These are phyloP conservation scores for Danaus plexippus DNA, from an alignment of 1,140 invertebrate species.

Conservation along the genomic window DNA sequence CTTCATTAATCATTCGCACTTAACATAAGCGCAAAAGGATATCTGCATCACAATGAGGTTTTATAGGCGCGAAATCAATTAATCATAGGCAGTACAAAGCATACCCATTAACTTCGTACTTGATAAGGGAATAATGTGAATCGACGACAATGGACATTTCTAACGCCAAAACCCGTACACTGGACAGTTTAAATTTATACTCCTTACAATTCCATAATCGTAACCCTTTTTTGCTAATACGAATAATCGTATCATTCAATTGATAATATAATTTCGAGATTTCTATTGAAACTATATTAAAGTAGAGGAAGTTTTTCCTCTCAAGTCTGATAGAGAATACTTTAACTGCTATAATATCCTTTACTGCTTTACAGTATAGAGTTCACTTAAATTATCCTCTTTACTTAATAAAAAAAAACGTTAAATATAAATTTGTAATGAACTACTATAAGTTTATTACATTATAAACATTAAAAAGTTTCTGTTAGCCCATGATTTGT, in stretches of 20 bases:
- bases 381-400: too few relatives aligned
- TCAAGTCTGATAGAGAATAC: background rate
- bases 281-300: too few relatives aligned
- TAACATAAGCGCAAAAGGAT: constrained; percentile 53
- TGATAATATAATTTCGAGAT: too few relatives aligned
- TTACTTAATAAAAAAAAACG: too few relatives aligned
- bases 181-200: constrained; percentile 34
- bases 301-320: constrained; percentile 1
- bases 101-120: constrained; percentile 60
- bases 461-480: too few relatives aligned
- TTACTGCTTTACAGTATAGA: too few relatives aligned
- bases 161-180: constrained; percentile 34
- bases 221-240: too few relatives aligned
- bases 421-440: too few relatives aligned
- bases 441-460: too few relatives aligned
- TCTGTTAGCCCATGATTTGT: constrained; percentile 43
- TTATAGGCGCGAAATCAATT: constrained; percentile 53
- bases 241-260: too few relatives aligned
- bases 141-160: constrained; percentile 44
- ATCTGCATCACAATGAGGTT: constrained; percentile 59
- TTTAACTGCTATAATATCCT: too few relatives aligned
- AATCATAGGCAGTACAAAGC: constrained; percentile 61
- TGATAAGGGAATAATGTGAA: constrained; percentile 62
- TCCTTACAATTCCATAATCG: constrained; percentile 28
- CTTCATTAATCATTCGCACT: constrained; percentile 48